Conservation (phyloP, 2,113 vertebrate genomes). For the Rana temporaria region DNA sequence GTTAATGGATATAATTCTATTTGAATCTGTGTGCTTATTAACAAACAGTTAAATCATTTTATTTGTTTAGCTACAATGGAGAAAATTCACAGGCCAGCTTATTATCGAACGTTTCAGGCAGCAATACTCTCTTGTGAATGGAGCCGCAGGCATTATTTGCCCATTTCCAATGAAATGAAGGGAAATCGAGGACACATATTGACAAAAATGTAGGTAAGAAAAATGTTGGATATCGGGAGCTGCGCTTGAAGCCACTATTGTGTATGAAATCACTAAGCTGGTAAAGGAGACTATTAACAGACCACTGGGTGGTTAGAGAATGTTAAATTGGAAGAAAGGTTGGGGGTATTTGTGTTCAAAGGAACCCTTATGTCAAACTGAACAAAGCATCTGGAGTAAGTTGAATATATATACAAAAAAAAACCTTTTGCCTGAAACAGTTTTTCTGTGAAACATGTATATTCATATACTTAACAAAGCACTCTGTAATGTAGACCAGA, state of each 20-base stretch:
- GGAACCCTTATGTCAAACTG: constrained; percentile 28
- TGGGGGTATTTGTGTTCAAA: constrained; percentile 53
- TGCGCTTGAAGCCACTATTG: constrained; percentile 58
- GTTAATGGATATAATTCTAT: too few relatives aligned
- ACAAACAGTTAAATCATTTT: constrained; percentile 4
- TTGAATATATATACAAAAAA: constrained; percentile 37
- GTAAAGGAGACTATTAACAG: constrained; percentile 56
- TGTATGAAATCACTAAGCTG: constrained; percentile 66
- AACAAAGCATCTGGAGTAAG: constrained; percentile 43
- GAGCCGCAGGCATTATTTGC: constrained; percentile 48
- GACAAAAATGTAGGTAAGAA: constrained; percentile 63
- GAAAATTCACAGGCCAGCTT: background rate
- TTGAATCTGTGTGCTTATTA: background rate
- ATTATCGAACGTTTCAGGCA: constrained; percentile 13
- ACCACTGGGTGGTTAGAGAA: constrained; percentile 62
- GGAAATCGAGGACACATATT: constrained; percentile 26
- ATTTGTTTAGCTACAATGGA: background rate
- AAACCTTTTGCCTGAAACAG: background rate
- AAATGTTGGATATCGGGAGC: constrained; percentile 52
- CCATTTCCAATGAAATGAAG: constrained; percentile 57
- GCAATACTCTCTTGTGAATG: constrained; percentile 18
- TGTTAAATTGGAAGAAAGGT: constrained; percentile 63
- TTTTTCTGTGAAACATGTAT: constrained; percentile 44
- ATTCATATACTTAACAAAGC: background rate
- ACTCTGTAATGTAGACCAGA: too few relatives aligned